Evolutionary conservation across 1,140 invertebrate genomes (phyloP), one percentile per base, ranked within the genome.

Genomic region (Diabrotica undecimpunctata): DNA sequence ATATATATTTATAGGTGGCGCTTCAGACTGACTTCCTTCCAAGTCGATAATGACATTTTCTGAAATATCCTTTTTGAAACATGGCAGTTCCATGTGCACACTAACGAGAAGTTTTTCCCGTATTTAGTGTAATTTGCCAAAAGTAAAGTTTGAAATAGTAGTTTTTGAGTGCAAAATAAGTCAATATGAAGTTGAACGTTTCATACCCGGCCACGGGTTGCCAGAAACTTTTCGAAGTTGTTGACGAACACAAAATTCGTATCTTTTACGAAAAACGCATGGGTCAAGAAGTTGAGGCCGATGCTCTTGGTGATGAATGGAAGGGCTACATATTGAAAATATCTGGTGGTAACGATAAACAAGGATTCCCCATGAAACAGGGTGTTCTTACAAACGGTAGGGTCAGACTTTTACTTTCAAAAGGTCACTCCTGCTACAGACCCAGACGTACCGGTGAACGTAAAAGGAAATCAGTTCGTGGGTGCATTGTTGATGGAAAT

Each of bases 281-380:
- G 90, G 95, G 96, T 59, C 89, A 94, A 71, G 95, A 99, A 83
- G 92, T 99, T 2, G 90, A 95, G 75, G 96, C 92, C 65, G 96
- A 98, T 79, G 83, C 88, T 68, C 83, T 99, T 61, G 97, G 97
- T 54, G 95, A 98, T 82, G 97, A 99, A 86, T 99, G 97, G 97
- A 98, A 97, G 83, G 97, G 97, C 57, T 99, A 99, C 76, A 87
- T 98, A 57, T 85, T 99, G 10, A 89, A 95, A 66, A 91, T 99
- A 68, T 87, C 95, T 74, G 97, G 97, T 73, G 97, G 97, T 72
- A 99, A 99, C 80, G 98, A 99, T 84, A 99, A 99, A 82, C 97
- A 99, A 85, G 98, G 98, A 64, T 99, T 99, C 80, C 97, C 97
- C 37, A 99, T 99, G 98, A 99, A 99, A 81, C 97, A 99, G 82